phyloP scores from a whole-genome alignment of 1,140 invertebrate genomes.

The Drosophila leontia region DNA sequence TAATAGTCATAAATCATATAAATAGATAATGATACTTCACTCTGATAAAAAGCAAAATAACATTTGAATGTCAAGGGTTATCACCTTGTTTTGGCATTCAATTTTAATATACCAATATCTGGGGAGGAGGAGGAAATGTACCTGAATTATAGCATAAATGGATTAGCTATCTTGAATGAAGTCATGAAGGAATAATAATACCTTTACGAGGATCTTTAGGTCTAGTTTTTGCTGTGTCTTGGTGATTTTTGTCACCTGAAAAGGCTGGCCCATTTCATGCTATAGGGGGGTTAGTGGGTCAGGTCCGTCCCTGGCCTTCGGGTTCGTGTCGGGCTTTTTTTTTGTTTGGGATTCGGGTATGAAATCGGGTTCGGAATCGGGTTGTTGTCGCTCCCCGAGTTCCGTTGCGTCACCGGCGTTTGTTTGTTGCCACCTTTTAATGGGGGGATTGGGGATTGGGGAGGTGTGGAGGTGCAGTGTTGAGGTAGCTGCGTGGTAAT shows the following conservation, averaged over 20 bases:
- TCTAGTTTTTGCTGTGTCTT: neutral
- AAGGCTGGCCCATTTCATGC: constrained; percentile 8
- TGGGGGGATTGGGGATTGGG: constrained; percentile 1
- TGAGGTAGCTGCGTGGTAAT: constrained; percentile 70
- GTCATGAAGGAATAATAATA: too few relatives aligned
- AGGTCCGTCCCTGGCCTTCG: constrained; percentile 31
- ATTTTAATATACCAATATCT: neutral
- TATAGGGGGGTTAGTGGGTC: constrained; percentile 36
- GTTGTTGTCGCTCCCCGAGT: constrained; percentile 50
- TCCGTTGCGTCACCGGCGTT: constrained; percentile 71
- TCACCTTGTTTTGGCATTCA: neutral
- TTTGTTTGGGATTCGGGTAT: constrained; percentile 5
- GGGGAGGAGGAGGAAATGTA: too few relatives aligned
- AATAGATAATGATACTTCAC: neutral
- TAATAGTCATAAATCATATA: constrained; percentile 1
- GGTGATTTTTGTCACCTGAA: constrained; percentile 1
- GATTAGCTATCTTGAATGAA: neutral
- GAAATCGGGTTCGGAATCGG: constrained; percentile 22
- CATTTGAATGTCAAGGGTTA: constrained; percentile 2
- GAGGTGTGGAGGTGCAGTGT: constrained; percentile 44
- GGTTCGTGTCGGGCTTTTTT: constrained; percentile 5
- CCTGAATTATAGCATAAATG: too few relatives aligned
- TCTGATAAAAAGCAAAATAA: neutral
- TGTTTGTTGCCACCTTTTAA: constrained; percentile 48
- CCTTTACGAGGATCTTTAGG: neutral